These are phyloP conservation scores for Xestia sexstrigata DNA, from an alignment of 2,888 invertebrate genomes.

Conservation along the genomic window DNA sequence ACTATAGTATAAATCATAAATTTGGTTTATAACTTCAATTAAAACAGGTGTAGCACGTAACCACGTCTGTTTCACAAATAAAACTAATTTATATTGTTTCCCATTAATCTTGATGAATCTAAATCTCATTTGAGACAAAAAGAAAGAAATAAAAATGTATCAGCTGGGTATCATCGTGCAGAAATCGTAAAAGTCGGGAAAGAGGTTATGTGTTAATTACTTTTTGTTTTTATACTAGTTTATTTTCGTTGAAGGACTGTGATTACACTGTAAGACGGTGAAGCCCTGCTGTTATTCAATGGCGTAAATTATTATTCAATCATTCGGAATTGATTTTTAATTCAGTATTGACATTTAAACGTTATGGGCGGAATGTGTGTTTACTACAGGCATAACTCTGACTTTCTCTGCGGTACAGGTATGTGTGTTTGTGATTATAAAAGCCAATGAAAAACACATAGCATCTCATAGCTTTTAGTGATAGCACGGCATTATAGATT, in stretches of 20 bases:
- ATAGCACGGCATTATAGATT: too few relatives aligned
- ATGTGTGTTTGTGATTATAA: too few relatives aligned
- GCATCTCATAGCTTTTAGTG: too few relatives aligned
- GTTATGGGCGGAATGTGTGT: too few relatives aligned
- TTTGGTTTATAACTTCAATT: slow-evolving; percentile 40
- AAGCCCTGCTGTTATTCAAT: neutral
- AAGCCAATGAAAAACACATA: too few relatives aligned
- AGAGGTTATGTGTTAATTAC: slow-evolving; percentile 31
- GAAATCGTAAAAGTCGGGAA: slow-evolving; percentile 35
- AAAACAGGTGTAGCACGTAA: slow-evolving; percentile 16
- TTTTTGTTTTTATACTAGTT: slow-evolving; percentile 5
- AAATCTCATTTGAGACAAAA: slow-evolving; percentile 33
- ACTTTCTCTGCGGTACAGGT: too few relatives aligned
- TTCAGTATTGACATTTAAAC: too few relatives aligned
- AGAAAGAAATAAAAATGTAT: slow-evolving; percentile 19
- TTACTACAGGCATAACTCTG: too few relatives aligned
- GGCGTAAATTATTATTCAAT: neutral
- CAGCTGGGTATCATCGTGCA: slow-evolving; percentile 17
- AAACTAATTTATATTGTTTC: slow-evolving; percentile 34
- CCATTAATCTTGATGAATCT: slow-evolving; percentile 47
- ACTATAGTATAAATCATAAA: slow-evolving; percentile 17
- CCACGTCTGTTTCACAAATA: slow-evolving; percentile 23
- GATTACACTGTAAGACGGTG: too few relatives aligned
- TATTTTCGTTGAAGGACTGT: neutral
- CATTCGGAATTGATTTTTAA: neutral